Conservation (phyloP, 1,140 invertebrate genomes). For the Elysia chlorotica region DNA sequence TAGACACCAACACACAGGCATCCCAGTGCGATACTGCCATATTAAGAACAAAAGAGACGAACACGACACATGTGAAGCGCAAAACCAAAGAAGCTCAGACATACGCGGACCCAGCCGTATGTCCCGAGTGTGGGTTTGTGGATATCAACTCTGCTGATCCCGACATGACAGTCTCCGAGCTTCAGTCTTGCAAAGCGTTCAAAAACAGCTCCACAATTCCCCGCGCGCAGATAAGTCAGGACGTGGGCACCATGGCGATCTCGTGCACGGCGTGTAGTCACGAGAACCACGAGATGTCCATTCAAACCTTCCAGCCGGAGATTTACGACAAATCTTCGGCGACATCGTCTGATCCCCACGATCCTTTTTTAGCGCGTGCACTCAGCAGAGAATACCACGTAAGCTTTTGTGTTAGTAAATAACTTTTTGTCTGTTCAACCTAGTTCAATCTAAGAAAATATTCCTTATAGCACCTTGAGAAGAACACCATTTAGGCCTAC, state of each 20-base stretch:
- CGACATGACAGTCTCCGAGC: not conserved
- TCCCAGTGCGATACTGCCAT: slow-evolving; percentile 4
- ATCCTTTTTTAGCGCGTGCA: slow-evolving; percentile 25
- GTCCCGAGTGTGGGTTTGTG: not conserved
- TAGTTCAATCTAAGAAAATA: no score
- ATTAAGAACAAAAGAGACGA: slow-evolving; percentile 1
- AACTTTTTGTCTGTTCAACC: no score
- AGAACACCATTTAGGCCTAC: no score
- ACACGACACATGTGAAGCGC: slow-evolving; percentile 10
- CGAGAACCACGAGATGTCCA: slow-evolving; percentile 18
- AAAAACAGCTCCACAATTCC: slow-evolving; percentile 34
- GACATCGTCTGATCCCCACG: slow-evolving; percentile 39
- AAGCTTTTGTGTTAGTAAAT: not conserved
- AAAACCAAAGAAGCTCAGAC: slow-evolving; percentile 25
- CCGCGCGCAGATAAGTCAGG: slow-evolving; percentile 28
- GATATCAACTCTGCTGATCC: not conserved
- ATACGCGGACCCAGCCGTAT: slow-evolving; percentile 7
- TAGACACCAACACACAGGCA: not conserved
- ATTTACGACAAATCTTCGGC: slow-evolving; percentile 44
- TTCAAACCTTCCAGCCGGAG: slow-evolving; percentile 37
- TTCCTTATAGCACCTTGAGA: no score
- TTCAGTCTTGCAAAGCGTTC: no score
- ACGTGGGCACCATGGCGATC: slow-evolving; percentile 48
- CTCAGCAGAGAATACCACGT: slow-evolving; percentile 20
- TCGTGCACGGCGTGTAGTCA: slow-evolving; percentile 30